Evolutionary conservation across 2,888 invertebrate genomes (phyloP), one percentile per base, ranked within the genome.

Genomic region (Eristalis arbustorum): DNA sequence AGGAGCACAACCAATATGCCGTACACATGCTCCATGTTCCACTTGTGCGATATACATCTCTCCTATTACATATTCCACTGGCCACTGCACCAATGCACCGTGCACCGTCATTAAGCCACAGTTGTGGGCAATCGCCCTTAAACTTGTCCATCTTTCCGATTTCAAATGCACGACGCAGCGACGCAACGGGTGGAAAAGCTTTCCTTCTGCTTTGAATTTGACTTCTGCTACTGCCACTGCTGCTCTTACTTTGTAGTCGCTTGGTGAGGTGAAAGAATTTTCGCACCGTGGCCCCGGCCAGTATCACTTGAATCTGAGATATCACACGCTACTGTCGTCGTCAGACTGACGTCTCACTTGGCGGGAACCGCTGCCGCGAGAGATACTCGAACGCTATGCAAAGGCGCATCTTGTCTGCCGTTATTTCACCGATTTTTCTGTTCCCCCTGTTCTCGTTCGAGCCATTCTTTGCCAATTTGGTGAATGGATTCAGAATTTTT

Each of bases 401-500:
- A 40, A 88, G 74, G 67, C 73, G 76, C 87, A 84, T 88, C 80
- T 87, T 76, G 25, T 66, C 73, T 88, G 74, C 88, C 88, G 88
- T 88, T 88, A 88, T 80, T 88, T 81, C 69, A 78, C 80, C 84
- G 84, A 88, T 88, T 88, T 84, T 75, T 72, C 61, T 67, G 76
- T 64, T 62, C 28, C 56, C 74, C 61, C 73, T 49, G 71, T 75
- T 79, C 49, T 49, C 49, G 6, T 49, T 49, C 18, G 18, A 49
- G 49, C 18, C 49, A 49, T 49, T 49, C 75, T 68, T 81, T 85
- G 81, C 84, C 76, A 85, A 81, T 81, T 85, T 81, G 67, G 76
- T 69, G 84, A 59, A 63, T 81, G 63, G 62, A 69, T 81, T 57
- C 59, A 59, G 84, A 85, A 85, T 85, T 85, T 77, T 28, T 73